Conservation (phyloP, 2,797 vertebrate species). For the Hypotaenidia okinawae region DNA sequence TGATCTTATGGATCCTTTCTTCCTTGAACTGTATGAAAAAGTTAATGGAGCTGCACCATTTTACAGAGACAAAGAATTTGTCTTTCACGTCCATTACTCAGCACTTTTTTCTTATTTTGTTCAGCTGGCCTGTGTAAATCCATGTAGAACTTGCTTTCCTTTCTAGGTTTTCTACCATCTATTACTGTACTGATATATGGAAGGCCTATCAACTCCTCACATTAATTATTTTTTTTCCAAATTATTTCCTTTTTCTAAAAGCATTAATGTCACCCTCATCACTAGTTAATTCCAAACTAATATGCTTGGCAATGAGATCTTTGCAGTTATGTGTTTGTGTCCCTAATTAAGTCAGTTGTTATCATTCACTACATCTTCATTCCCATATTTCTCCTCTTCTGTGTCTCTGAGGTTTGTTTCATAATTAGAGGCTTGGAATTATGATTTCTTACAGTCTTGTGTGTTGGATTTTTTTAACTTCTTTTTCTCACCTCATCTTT, state of each 20-base stretch:
- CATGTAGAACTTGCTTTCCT: not conserved
- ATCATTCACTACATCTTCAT: slow-evolving; percentile 56
- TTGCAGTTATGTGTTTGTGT: slow-evolving; percentile 10
- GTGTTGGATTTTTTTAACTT: not conserved
- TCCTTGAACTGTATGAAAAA: slow-evolving; percentile 26
- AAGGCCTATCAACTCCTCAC: not conserved
- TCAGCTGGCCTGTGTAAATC: not conserved
- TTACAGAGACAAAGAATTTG: not conserved
- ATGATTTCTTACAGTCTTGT: not conserved
- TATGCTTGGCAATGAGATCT: not conserved
- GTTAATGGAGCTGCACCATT: slow-evolving; percentile 23
- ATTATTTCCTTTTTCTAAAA: not conserved
- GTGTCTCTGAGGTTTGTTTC: slow-evolving; percentile 18
- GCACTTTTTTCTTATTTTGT: not conserved
- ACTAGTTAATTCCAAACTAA: not conserved
- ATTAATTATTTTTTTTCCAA: not conserved
- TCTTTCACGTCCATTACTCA: not conserved
- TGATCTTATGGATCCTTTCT: slow-evolving; percentile 40
- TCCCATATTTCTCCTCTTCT: slow-evolving; percentile 17
- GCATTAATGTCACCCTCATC: not conserved
- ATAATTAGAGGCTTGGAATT: slow-evolving; percentile 54
- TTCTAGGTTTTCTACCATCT: not conserved
- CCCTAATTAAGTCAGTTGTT: slow-evolving; percentile 52
- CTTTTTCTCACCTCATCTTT: slow-evolving; percentile 45
- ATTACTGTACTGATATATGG: not conserved